Base-by-base conservation (phyloP, 2,888 invertebrate species). In the Amphipoea oculea region DNA sequence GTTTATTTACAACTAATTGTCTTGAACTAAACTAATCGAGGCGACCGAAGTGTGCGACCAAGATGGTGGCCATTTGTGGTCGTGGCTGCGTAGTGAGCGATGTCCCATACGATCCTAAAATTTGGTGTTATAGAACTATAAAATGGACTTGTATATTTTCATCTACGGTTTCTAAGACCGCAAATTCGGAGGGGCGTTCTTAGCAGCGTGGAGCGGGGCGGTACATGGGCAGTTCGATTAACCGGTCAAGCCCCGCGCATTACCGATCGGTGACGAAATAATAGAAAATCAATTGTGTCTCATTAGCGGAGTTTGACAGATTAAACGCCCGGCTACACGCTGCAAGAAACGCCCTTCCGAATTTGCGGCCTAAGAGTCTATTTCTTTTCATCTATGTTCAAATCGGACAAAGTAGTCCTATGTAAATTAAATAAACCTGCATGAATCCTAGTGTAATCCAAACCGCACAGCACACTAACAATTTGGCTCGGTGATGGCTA, bases 401-500 rank as follows among this genome's bases (percentile, higher is more conserved):
- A 54, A 17, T 57, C 4, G 40, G 57, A 40, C 17, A 1, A 40
- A 40, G 4, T 40, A 14, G 54, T 57, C 40, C 0, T 11, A 5
- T 40, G 20, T 71, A 71, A n/a, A 62, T 42, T 42, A 48, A 62
- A 67, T 36, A 23, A 51, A 42, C 62, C 29, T 17, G 62, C 42
- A 63, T 69, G 62, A 78, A 78, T 63, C 62, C 51, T 68, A 78
- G 51, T 78, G 5, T 42, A 60, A 67, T 42, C 68, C 67, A 29
- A 12, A 63, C 23, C 11, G 63, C 40, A 74, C 76, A 51, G 74
- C 51, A 51, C 29, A 23, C 23, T 74, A 73, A 36, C 17, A 36
- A 9, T n/a, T 65, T 36, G 17, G 7, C 7, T 42, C 63, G 77
- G 77, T 66, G 66, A n/a, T 45, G 36, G n/a, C 0, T 48, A 36